Percentiles rank a stretch among this genome's conserved stretches.
phyloP scores from a whole-genome alignment of 1,140 invertebrate genomes.

The Popillia japonica region DNA sequence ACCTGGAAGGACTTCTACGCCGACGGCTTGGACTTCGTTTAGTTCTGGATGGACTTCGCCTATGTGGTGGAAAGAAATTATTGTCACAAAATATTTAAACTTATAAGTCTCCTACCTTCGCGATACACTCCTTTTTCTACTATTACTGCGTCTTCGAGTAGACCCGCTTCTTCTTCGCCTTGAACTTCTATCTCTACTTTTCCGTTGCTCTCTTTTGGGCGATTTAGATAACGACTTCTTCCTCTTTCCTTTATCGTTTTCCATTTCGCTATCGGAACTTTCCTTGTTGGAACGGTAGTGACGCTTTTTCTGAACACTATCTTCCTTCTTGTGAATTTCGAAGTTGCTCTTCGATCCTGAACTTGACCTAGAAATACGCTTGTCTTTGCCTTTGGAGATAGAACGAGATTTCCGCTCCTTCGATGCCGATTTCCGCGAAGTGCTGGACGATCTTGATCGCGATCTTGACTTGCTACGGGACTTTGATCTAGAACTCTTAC shows the following conservation, averaged over 20 bases:
- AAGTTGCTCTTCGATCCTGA: conserved; percentile 68
- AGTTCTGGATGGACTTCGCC: conserved; percentile 51
- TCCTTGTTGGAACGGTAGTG: conserved; percentile 89
- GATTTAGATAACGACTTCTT: conserved; percentile 59
- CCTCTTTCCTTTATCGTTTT: conserved; percentile 54
- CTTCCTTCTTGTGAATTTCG: conserved; percentile 78
- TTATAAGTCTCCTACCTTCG: conserved; percentile 51
- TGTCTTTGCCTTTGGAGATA: conserved; percentile 51
- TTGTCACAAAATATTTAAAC: background rate
- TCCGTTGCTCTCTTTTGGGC: conserved; percentile 55
- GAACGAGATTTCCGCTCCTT: conserved; percentile 49
- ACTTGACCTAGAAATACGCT: conserved; percentile 58
- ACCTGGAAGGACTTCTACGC: conserved; percentile 49
- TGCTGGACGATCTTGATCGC: conserved; percentile 46
- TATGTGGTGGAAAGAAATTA: conserved; percentile 23
- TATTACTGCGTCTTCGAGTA: conserved; percentile 50
- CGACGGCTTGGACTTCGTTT: conserved; percentile 47
- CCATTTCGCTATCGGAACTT: conserved; percentile 70
- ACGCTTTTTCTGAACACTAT: conserved; percentile 81
- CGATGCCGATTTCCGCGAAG: conserved; percentile 40
- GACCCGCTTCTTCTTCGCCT: conserved; percentile 53
- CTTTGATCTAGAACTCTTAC: conserved; percentile 55
- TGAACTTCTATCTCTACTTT: conserved; percentile 48
- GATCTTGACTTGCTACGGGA: conserved; percentile 60
- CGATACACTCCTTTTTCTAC: conserved; percentile 56